Conservation (phyloP, 2,113 vertebrate genomes). For the Hepsetus odoe region DNA sequence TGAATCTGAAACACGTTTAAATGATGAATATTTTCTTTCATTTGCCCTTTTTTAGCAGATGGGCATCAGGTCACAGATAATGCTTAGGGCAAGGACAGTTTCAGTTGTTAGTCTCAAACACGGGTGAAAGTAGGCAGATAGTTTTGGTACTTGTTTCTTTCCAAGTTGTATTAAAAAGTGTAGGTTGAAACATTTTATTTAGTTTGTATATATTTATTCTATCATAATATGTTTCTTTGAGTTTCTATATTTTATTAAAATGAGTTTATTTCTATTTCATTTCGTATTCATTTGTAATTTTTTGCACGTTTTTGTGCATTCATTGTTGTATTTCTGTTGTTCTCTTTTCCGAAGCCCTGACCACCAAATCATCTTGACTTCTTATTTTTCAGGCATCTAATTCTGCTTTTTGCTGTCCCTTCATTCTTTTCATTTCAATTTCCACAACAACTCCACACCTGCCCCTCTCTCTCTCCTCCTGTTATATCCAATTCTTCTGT, state of each 20-base stretch:
- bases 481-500: conserved; percentile 70
- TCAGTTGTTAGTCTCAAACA: neutral
- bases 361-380: conserved; percentile 75
- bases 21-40: too few species aligned
- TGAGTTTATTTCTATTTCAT: too few species aligned
- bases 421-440: conserved; percentile 70
- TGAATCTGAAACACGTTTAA: too few species aligned
- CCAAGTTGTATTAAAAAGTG: too few species aligned
- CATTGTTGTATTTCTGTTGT: neutral
- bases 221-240: too few species aligned
- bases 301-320: neutral
- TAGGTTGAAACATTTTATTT: too few species aligned
- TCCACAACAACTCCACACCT: conserved; percentile 44
- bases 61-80: neutral
- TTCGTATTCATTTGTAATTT: conserved; percentile 11
- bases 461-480: conserved; percentile 38
- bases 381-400: conserved; percentile 99
- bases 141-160: too few species aligned
- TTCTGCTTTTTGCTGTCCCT: conserved; percentile 89
- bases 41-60: neutral
- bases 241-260: too few species aligned
- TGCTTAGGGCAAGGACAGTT: neutral
- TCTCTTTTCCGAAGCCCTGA: conserved; percentile 60
- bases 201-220: too few species aligned
- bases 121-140: too few species aligned